A percentile compares a stretch with the other conserved stretches of the same genome.
These are phyloP conservation scores for Trichechus manatus DNA, from an alignment of 2,113 vertebrate species.

Conservation along the genomic window DNA sequence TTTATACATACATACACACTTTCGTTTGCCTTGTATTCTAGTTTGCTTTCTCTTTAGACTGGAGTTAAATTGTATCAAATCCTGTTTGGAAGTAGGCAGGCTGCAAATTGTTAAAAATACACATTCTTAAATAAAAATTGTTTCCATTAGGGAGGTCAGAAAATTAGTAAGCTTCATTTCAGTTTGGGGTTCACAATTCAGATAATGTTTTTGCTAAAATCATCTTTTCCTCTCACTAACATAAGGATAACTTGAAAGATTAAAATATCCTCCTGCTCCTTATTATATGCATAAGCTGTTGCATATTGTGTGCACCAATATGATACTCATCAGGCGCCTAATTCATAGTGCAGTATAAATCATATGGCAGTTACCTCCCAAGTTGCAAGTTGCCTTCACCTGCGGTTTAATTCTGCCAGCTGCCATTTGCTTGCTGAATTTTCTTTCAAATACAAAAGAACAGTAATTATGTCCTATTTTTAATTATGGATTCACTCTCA, in stretches of 20 bases:
- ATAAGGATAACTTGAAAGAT: not conserved
- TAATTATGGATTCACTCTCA: conserved; percentile 68
- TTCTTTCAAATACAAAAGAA: conserved; percentile 62
- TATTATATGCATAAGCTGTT: not conserved
- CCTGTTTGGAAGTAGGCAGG: not conserved
- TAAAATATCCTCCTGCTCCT: conserved; percentile 46
- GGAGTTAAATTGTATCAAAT: not conserved
- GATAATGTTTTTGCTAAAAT: conserved; percentile 51
- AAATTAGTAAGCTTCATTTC: conserved; percentile 29
- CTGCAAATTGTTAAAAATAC: not conserved
- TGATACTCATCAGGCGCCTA: not conserved
- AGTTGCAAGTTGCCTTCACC: conserved; percentile 58
- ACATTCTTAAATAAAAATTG: not conserved
- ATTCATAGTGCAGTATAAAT: not conserved
- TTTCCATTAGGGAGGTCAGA: not conserved
- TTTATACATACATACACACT: not conserved
- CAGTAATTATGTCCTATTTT: conserved; percentile 59
- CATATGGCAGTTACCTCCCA: conserved; percentile 51
- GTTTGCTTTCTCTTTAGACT: conserved; percentile 27
- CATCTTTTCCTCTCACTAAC: conserved; percentile 26
- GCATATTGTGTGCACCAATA: not conserved
- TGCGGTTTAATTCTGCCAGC: conserved; percentile 70
- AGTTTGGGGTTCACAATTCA: not conserved
- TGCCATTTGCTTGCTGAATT: conserved; percentile 72
- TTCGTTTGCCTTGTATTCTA: not conserved